Evolutionary conservation across 1,140 invertebrate genomes (phyloP), one percentile per base, ranked within the genome.

Genomic region (Rhagoletis pomonella): DNA sequence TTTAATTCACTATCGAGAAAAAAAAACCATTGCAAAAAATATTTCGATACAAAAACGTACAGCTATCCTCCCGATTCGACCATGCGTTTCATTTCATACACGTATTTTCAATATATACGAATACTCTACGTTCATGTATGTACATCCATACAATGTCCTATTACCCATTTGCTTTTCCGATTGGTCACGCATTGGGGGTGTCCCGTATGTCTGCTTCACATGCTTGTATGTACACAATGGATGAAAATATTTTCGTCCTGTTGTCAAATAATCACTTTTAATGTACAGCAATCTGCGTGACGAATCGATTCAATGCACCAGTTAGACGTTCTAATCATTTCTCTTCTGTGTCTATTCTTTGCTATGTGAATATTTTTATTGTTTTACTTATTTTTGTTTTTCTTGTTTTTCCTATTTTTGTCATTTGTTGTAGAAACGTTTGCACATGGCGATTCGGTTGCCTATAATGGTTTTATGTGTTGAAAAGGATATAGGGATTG

Each of bases 231-330:
- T 50, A 91, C 91, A 91, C 91, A 91, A 91, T 90, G 89, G 91
- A 91, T 90, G 89, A 92, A 92, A 92, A 92, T 92, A 92, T 92
- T 92, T 92, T 92, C 91, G 91, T 92, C 91, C 91, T 92, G 90
- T 90, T 92, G 91, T 92, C 91, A 92, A 92, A 92, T 92, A 44
- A 81, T 92, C 92, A 90, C 91, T 90, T 92, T 92, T 92, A 92
- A 92, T 92, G 91, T 90, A 91, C 92, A 89, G 89, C 90, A 92
- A 92, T 92, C 91, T 89, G 91, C 89, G 91, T 91, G 90, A 92
- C 91, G 90, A 92, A 92, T 90, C 90, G 89, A 90, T 90, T 92
- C 85, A 84, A 55, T 81, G 47, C 44, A 81, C 73, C 47, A 81
- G 73, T 81, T 81, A 81, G 73, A 81, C 47, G 47, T 81, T 55